Conservation (phyloP, 2,797 vertebrate species). For the Forpus xanthops region DNA sequence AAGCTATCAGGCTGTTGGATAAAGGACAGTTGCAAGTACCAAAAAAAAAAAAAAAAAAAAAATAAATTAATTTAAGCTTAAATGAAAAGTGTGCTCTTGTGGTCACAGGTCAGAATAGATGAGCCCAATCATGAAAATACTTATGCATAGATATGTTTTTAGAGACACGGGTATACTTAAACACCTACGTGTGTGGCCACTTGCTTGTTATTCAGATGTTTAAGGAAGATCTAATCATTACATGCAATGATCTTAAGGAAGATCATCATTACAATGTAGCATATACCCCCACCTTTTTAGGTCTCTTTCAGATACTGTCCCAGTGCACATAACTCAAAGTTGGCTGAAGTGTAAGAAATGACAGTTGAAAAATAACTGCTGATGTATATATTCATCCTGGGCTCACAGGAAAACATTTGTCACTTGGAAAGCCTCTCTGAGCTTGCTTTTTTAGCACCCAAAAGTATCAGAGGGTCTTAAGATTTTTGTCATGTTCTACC, state of each 20-base stretch:
- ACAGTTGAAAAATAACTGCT: background rate
- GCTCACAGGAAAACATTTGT: background rate
- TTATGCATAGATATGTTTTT: background rate
- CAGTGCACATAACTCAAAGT: background rate
- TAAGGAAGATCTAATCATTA: background rate
- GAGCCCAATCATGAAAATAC: background rate
- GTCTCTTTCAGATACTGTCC: background rate
- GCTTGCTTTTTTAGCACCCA: background rate
- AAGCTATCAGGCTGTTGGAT: background rate
- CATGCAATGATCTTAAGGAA: background rate
- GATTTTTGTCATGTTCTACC: background rate
- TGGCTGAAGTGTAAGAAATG: background rate
- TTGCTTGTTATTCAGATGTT: background rate
- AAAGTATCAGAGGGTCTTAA: background rate
- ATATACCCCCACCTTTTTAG: background rate
- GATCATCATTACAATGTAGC: background rate
- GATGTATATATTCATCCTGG: background rate
- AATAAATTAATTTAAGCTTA: background rate
- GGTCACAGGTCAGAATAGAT: background rate
- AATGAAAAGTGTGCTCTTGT: background rate
- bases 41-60: background rate
- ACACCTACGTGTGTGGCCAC: background rate
- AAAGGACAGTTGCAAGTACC: accelerated
- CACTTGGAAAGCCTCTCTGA: background rate
- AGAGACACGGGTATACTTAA: background rate